phyloP scores from a whole-genome alignment of 2,797 vertebrate species.

The Glyptemys insculpta region DNA sequence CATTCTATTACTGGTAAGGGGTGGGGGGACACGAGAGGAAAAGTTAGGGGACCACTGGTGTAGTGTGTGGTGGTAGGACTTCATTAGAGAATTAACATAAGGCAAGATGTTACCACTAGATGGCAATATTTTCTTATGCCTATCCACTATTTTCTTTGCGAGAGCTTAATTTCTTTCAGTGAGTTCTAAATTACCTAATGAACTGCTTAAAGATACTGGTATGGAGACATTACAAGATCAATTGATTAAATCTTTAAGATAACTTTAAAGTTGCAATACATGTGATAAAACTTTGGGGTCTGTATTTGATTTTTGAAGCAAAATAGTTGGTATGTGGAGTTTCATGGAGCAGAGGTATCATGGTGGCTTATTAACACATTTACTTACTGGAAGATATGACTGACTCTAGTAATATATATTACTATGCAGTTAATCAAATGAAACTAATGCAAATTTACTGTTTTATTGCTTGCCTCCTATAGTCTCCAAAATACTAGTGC shows the following conservation, averaged over 20 bases:
- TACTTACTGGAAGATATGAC: not conserved
- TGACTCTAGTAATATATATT: not conserved
- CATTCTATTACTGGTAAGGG: too few relatives aligned
- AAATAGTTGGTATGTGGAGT: too few relatives aligned
- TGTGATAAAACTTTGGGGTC: not conserved
- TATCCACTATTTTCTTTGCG: not conserved
- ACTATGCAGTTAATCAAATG: not conserved
- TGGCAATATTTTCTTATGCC: constrained; percentile 26
- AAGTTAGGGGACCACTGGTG: too few relatives aligned
- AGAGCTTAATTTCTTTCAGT: not conserved
- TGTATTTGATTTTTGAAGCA: not conserved
- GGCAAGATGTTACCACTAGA: constrained; percentile 22
- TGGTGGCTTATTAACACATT: accelerated
- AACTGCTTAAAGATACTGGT: not conserved
- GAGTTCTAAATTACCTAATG: not conserved
- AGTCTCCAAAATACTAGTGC: not conserved
- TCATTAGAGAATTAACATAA: accelerated
- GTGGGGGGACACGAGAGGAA: too few relatives aligned
- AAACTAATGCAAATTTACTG: accelerated
- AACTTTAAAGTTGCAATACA: not conserved
- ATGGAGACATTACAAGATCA: not conserved
- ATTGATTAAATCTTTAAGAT: not conserved
- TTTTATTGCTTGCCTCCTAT: accelerated
- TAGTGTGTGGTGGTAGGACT: accelerated
- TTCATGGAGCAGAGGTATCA: not conserved